Evolutionary conservation across 2,797 vertebrate genomes (phyloP), one percentile per base, ranked within the genome.

Genomic region (Mionectes olivaceus): DNA sequence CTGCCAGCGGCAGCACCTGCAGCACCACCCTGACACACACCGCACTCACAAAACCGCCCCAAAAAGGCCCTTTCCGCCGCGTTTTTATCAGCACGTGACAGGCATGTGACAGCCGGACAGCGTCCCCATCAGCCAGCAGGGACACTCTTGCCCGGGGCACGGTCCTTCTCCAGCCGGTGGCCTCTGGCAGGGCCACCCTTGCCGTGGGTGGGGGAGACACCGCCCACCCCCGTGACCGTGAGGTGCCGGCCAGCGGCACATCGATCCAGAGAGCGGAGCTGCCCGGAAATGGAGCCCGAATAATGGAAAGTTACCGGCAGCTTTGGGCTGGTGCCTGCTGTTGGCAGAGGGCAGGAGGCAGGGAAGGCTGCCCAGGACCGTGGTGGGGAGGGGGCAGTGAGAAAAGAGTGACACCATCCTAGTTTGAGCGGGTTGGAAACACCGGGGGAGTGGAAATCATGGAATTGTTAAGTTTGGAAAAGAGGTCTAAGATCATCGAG

Each of bases 61-160:
- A 4, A 24, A 53, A 37, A 25, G 49, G 24, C 39, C 1, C 0
- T 13, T 83, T 32, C 30, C 0, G 0, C 19, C 4, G 22, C 9
- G 25, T 6, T 77, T 56, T 56, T 10, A 44, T 21, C 9, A 7
- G 32, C 63, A 12, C 2, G 13, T 14, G 33, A 50, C 55, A 43
- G 19, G n/a, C 3, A 1, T 2, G 12, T 4, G 67, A 25, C 46
- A 64, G 46, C 11, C 0, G 2, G 37, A 25, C 7, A 0, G 43
- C 3, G 44, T 23, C 19, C 13, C 52, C 2, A 0, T 35, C 49
- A 17, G 53, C 6, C 0, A 53, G 3, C 10, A 13, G n/a, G 24
- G 33, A 21, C 70, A 59, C 56, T 63, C 14, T 17, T 5, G 23
- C 30, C 57, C 1, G 0, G n/a, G 21, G 16, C 7, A 17, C 1